Evolutionary conservation across 2,888 invertebrate genomes (phyloP).

Genomic region (Apotomis betuletana): DNA sequence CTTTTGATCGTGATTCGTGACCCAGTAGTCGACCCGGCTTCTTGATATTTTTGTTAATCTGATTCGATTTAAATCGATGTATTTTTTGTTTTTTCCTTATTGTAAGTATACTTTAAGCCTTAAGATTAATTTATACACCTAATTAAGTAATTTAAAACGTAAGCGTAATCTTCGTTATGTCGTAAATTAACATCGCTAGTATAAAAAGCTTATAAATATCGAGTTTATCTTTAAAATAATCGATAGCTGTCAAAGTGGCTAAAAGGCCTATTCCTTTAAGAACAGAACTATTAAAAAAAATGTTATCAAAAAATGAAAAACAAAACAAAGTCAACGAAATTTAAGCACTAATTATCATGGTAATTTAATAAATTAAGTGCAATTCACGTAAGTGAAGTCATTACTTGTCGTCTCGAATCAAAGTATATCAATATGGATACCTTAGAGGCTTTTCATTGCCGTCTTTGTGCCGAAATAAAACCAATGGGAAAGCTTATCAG

Average conservation of each 20-base stretch:
- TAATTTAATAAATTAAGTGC: not conserved
- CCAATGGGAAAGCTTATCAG: constrained; percentile 56
- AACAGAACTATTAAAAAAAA: not conserved
- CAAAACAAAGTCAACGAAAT: constrained; percentile 23
- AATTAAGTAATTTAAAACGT: no score
- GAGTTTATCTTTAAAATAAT: not conserved
- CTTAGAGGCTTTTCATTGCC: constrained; percentile 42
- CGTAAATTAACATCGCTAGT: not conserved
- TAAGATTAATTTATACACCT: no score
- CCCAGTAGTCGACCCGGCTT: constrained; percentile 3
- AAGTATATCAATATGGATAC: constrained; percentile 11
- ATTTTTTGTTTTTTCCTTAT: not conserved
- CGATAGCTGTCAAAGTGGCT: constrained; percentile 17
- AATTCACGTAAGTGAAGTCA: not conserved
- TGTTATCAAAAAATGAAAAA: not conserved
- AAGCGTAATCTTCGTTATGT: no score
- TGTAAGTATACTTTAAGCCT: no score
- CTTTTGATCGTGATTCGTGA: constrained; percentile 24
- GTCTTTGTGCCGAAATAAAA: constrained; percentile 61
- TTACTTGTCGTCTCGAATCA: not conserved
- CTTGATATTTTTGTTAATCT: not conserved
- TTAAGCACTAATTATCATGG: not conserved
- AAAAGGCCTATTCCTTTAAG: not conserved
- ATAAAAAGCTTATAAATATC: not conserved
- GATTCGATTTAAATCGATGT: not conserved